These are phyloP conservation scores for Heliocidaris tuberculata DNA, from an alignment of 35 echinoderm and acorn worm species.

Conservation along the genomic window DNA sequence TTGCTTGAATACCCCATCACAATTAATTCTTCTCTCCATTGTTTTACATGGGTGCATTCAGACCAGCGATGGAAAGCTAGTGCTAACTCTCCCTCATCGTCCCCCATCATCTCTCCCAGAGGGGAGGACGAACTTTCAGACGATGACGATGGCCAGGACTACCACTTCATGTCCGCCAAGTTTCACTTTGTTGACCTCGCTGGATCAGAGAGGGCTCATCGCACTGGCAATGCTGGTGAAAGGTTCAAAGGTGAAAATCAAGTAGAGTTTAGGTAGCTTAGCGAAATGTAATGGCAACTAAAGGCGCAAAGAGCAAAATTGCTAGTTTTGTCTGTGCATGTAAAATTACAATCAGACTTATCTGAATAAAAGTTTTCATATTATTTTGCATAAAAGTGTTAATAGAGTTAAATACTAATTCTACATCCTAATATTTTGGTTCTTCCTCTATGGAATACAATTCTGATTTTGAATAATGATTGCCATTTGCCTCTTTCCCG, in stretches of 20 bases:
- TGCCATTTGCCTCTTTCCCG: too few species aligned
- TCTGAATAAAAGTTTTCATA: too few species aligned
- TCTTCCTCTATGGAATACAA: too few species aligned
- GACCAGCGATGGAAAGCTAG: constrained; percentile 86
- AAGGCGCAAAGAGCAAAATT: too few species aligned
- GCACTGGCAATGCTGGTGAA: constrained; percentile 93
- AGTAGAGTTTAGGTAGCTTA: too few species aligned
- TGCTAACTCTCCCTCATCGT: neutral
- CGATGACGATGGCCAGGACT: constrained; percentile 50
- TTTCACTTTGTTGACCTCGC: constrained; percentile 98
- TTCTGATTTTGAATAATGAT: too few species aligned
- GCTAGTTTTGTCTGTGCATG: too few species aligned
- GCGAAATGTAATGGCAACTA: too few species aligned
- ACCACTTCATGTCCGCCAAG: constrained; percentile 78
- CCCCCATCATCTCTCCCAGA: constrained; percentile 8
- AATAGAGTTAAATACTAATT: too few species aligned
- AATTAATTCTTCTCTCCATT: neutral
- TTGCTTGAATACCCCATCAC: neutral
- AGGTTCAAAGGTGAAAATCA: constrained; percentile 87
- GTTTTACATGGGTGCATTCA: constrained; percentile 34
- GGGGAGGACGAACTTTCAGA: constrained; percentile 49
- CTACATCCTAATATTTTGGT: too few species aligned
- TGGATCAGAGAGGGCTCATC: constrained; percentile 89
- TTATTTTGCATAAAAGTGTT: too few species aligned
- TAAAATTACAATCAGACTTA: too few species aligned